Base-by-base conservation (phyloP, 2,113 vertebrate genomes). In the Rhadina sibilatrix region DNA sequence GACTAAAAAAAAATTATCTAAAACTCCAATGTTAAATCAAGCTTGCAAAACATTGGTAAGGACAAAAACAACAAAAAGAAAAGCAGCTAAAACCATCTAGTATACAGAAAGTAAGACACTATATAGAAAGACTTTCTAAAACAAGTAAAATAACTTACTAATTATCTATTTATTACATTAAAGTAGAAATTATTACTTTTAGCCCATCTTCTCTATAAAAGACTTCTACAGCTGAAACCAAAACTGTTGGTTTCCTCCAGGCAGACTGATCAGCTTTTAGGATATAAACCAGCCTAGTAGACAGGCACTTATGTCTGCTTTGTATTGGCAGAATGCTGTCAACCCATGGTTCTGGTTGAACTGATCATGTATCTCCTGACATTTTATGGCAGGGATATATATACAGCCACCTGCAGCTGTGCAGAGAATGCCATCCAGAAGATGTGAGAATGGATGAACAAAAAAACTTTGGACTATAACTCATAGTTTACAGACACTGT, bases 81-180 rank as follows among this genome's bases (percentile, higher is more conserved):
- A 0, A 12, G 0, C 4, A 11, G 4, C 24, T 71, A 27, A 84
- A 37, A 31, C 12, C 6, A 4, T 25, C 6, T 57, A 8, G 2
- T 70, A 42, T 8, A 44, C 2, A 42, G 25, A 66, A 84, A 78
- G 27, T 33, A 50, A 56, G 5, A 38, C 14, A 33, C 9, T 63
- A 8, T 18, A 30, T 7, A 40, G 38, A 53, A 60, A 74, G 10
- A 33, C 9, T 15, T 79, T 46, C 59, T 37, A 50, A 47, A 23
- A 64, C 12, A 30, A 83, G 11, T 16, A 65, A 60, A 70, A 70
- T 61, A 4, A 38, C 10, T 53, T 60, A 37, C 4, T 60, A 65
- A 77, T 63, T 50, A 65, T 16, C 4, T 0, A 24, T 72, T 60
- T 69, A 7, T 57, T 80, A 25, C 12, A 3, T 37, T 56, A n/a